Base-by-base conservation (phyloP, 2,888 invertebrate species). In the Conus canariensis region DNA sequence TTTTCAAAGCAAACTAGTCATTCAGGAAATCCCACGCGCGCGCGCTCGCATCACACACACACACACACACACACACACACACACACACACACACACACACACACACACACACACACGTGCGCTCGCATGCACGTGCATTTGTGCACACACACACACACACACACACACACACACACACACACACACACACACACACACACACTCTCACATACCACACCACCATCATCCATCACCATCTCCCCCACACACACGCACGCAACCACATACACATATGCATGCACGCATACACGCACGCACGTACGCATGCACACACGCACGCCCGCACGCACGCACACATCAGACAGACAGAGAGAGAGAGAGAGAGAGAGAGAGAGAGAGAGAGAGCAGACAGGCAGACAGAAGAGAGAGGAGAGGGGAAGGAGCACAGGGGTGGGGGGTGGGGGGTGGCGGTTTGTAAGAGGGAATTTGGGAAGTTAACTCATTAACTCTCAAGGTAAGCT, bases 291-390 rank as follows among this genome's bases (percentile, higher is more conserved):
- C 60, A 64, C 60, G 3, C 60, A 64, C 60, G 14, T 30, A 64
- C 60, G 6, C 60, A 64, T 30, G 3, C 60, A 64, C 60, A 16
- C 70, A 70, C 30, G 25, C 45, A 70, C 80, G 25, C 45, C 10
- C 80, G 25, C 45, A 80, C 80, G 25, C 80, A 80, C 80, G 25
- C 45, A 80, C 45, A 14, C 80, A 80, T 3, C 2, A 64, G 64
- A 64, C 2, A 64, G 64, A 64, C 6, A 64, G 64, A 64, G 64
- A 64, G 64, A 64, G 64, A 64, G 64, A 64, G 64, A 64, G 64
- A 64, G 64, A 64, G 77, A 77, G 77, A 77, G 77, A 77, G 77
- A 77, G 77, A 77, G 77, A 77, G 77, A 77, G 77, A 77, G 77
- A 77, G 77, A 77, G 77, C 4, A 77, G 77, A 77, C 5, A 77